Evolutionary conservation across 2,888 invertebrate species (phyloP), one percentile per base, ranked within the genome.

Genomic region (Xestia rhomboidea): DNA sequence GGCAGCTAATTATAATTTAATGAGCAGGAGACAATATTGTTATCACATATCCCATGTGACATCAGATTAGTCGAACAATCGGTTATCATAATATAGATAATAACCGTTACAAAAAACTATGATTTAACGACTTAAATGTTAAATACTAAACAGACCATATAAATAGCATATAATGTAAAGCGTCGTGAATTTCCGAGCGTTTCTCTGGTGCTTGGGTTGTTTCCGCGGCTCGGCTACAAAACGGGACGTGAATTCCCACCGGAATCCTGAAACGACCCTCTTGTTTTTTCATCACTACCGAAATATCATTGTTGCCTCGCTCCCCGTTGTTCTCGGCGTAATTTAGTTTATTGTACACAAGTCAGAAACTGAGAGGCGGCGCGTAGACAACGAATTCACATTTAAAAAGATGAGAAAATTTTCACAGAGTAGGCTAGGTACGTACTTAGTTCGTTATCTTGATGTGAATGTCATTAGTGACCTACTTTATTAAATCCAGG

Each of bases 291-390:
- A 93, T 92, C 89, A 91, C 91, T 92, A 91, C 94, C 93, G 92
- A 94, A 95, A 95, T 95, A 95, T 95, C 93, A 95, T 95, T 95
- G 94, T 93, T 93, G 92, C 92, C 88, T 88, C 90, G 90, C 88
- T 92, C 89, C 88, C 90, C 90, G 93, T 93, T 94, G 93, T 94
- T 94, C 93, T 93, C 92, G 72, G 88, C 87, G 94, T 95, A 95
- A 95, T 95, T 95, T 93, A 93, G 92, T 95, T 95, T 95, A 95
- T 95, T 94, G 92, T 93, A 92, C 91, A 91, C 91, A 92, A 93
- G 92, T 93, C 92, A 92, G 92, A 90, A 91, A 92, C 92, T 91
- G 91, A 90, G 90, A 89, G 90, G 90, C 83, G 83, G 88, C 88
- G 87, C 88, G 90, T 87, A 87, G 77, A 90, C 87, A 83, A 85